Base-by-base conservation (phyloP, 1,140 invertebrate species). In the Aphelinus certus region DNA sequence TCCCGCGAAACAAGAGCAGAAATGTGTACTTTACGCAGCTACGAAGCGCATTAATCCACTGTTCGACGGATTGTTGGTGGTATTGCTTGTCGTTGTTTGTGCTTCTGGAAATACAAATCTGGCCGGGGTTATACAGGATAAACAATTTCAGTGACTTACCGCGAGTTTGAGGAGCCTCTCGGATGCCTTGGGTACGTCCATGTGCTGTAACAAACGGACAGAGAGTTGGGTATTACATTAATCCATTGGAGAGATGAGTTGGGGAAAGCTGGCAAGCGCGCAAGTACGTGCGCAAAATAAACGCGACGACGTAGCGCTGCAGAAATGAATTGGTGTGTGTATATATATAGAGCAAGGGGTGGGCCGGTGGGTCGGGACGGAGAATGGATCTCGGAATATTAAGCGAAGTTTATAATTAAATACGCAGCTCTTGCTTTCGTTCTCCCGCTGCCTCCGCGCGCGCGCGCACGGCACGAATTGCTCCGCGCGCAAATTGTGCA, bases 101-200 rank as follows among this genome's bases (percentile, higher is more conserved):
- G 26, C 26, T 26, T 26, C 26, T 26, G 26, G 26, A 26, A 26
- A 26, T 26, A 26, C 26, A 26, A 26, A 26, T 26, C 26, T 26
- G 26, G 26, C 26, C 26, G 26, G 26, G 26, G 26, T 26, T 26
- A 0, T 26, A 26, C 26, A 26, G 26, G 26, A 26, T 26, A 26
- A 26, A 26, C 26, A 26, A 26, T 26, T 26, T 26, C 26, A 26
- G 26, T 26, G 26, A 91, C 92, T 92, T 89, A 96, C 95, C 72
- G 95, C 93, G 66, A 96, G 88, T 88, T 96, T 97, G 10, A 97
- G 86, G 56, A 97, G 87, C 83, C 95, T 89, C 85, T 97, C 95
- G 6, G 93, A 92, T 64, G 94, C 94, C 83, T 93, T 92, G 7
- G 93, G 90, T 70, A 94, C 89, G 84, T 98, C 95, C 95, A 98